Evolutionary conservation across 2,888 invertebrate genomes (phyloP).

Genomic region (Lasiommata megera): DNA sequence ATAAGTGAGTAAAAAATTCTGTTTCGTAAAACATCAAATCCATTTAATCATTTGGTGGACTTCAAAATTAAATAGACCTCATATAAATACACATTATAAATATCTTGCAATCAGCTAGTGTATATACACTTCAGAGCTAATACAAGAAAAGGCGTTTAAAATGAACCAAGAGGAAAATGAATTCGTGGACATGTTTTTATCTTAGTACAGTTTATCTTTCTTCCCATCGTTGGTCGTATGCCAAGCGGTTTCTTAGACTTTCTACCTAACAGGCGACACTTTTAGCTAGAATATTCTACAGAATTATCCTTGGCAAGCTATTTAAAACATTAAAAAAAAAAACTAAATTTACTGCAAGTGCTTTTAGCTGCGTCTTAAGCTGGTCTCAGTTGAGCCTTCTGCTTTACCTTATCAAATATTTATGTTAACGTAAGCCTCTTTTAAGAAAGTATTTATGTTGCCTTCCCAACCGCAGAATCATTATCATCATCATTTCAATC

Average conservation of each 20-base stretch:
- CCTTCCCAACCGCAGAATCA: background rate
- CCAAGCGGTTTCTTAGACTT: slow-evolving; percentile 34
- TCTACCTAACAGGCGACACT: slow-evolving; percentile 33
- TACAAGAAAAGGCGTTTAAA: slow-evolving; percentile 15
- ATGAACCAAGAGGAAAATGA: slow-evolving; percentile 28
- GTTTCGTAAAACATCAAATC: too few species aligned
- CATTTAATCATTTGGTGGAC: too few species aligned
- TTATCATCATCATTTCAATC: too few species aligned
- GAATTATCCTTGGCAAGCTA: slow-evolving; percentile 34
- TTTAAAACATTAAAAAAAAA: slow-evolving; percentile 30
- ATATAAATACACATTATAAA: too few species aligned
- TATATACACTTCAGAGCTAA: slow-evolving; percentile 13
- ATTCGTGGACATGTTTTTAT: slow-evolving; percentile 34
- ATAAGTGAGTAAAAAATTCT: too few species aligned
- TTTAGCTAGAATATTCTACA: slow-evolving; percentile 33
- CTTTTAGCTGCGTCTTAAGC: slow-evolving; percentile 22
- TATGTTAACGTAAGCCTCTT: slow-evolving; percentile 18
- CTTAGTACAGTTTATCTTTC: slow-evolving; percentile 32
- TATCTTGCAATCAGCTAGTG: background rate
- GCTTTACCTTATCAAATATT: slow-evolving; percentile 24
- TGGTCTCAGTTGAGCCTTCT: slow-evolving; percentile 17
- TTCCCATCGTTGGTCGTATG: slow-evolving; percentile 29
- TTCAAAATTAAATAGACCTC: too few species aligned
- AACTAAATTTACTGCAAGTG: slow-evolving; percentile 25
- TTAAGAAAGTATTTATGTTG: slow-evolving; percentile 6